Conservation (phyloP, 1,140 invertebrate genomes). For the Vanessa tameamea region DNA sequence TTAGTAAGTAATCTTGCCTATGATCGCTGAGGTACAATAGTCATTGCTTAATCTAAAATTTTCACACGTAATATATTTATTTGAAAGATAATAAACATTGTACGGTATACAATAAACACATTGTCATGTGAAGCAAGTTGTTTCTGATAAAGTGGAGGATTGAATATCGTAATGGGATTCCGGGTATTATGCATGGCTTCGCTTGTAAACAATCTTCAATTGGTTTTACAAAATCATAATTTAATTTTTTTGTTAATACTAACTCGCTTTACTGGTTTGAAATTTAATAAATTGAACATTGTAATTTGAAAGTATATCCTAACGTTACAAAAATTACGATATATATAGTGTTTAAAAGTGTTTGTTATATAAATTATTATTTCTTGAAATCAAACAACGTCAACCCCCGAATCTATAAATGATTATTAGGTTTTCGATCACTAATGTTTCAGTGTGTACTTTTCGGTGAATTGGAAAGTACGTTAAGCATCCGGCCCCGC, state of each 20-base stretch:
- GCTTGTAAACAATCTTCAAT: slow-evolving; percentile 14
- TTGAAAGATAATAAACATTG: neutral
- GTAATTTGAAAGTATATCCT: too few relatives aligned
- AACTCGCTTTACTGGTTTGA: neutral
- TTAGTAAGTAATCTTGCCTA: neutral
- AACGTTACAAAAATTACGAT: too few relatives aligned
- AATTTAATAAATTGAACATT: too few relatives aligned
- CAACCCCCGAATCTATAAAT: too few relatives aligned
- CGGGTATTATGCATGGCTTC: slow-evolving; percentile 12
- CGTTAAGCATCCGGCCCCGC: too few relatives aligned
- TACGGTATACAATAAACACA: neutral
- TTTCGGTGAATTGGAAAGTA: too few relatives aligned
- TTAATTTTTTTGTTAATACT: neutral
- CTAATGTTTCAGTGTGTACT: too few relatives aligned
- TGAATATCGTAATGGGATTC: slow-evolving; percentile 13
- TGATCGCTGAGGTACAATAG: neutral
- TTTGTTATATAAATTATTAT: too few relatives aligned
- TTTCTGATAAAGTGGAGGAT: slow-evolving; percentile 12
- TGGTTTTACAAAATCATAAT: slow-evolving; percentile 1
- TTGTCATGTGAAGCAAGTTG: slow-evolving; percentile 4
- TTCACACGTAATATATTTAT: neutral
- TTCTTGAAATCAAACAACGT: too few relatives aligned
- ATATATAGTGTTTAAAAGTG: too few relatives aligned
- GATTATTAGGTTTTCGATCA: too few relatives aligned
- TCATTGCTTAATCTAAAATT: too few relatives aligned